phyloP scores from a whole-genome alignment of 2,113 vertebrate genomes.

The Haplochromis burtoni region DNA sequence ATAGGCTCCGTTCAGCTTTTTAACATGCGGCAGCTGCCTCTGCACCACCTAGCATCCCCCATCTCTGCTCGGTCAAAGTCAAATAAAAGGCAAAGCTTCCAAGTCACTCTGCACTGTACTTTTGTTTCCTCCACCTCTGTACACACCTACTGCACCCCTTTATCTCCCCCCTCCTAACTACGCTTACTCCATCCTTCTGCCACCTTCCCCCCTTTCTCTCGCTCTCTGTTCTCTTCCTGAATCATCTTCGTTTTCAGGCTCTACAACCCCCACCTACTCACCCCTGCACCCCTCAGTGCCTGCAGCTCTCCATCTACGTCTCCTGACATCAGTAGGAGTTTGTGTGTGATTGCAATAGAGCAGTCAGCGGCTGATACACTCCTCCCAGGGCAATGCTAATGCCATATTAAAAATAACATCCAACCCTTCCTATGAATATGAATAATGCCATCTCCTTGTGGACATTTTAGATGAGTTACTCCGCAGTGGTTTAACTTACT shows the following conservation, averaged over 20 bases:
- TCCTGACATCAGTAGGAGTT: constrained; percentile 53
- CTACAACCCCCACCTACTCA: neutral
- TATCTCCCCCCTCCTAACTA: constrained; percentile 27
- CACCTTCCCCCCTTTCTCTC: neutral
- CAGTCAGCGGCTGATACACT: constrained; percentile 59
- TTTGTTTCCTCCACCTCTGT: constrained; percentile 38
- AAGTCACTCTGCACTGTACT: constrained; percentile 50
- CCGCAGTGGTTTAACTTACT: constrained; percentile 47
- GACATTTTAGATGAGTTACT: constrained; percentile 68
- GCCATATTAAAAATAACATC: constrained; percentile 72
- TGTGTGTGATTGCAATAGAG: constrained; percentile 59
- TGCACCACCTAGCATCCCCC: constrained; percentile 52
- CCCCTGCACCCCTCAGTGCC: constrained; percentile 11
- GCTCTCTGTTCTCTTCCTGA: neutral
- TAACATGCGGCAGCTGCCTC: constrained; percentile 64
- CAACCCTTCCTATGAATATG: constrained; percentile 68
- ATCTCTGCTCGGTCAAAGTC: constrained; percentile 67
- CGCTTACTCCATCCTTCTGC: constrained; percentile 29
- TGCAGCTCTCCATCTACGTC: constrained; percentile 55
- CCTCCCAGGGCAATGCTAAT: constrained; percentile 70
- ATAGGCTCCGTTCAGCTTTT: constrained; percentile 48
- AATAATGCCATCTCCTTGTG: constrained; percentile 63
- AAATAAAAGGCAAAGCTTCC: constrained; percentile 69
- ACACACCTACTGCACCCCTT: constrained; percentile 14
- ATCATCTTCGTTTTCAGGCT: constrained; percentile 24